Evolutionary conservation across 2,888 invertebrate species (phyloP), one percentile per base, ranked within the genome.

Genomic region (Rhopalosiphum nymphaeae): DNA sequence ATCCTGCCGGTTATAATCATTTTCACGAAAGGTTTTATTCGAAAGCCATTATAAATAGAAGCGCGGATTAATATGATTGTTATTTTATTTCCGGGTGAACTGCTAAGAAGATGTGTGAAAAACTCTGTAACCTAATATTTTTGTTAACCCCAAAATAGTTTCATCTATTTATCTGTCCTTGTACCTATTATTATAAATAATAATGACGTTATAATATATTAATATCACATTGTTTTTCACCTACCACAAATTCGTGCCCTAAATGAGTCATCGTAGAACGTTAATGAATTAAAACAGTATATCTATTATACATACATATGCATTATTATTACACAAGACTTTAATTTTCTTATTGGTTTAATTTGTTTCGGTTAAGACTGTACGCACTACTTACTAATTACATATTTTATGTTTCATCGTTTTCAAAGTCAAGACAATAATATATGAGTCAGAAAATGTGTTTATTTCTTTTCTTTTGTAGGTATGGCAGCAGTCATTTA

Each of bases 391-490:
- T 78, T 21, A 88, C 53, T 88, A 88, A 88, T 88, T 87, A 87
- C 21, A 78, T 36, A 36, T 88, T 53, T 21, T 36, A 36, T 88
- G 36, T 88, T n/a, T 53, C 53, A 25, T 88, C 49, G 53, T 88
- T 88, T 25, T 53, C n/a, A 88, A 88, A 88, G n/a, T 88, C 36
- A 36, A 53, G 88, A 88, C 88, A 53, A 53, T 46, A 46, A 44
- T 88, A 36, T 53, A 25, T 53, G 49, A 87, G 87, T n/a, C 49
- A 49, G 87, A 87, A 87, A n/a, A 87, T 49, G 46, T 87, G 44
- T 85, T 85, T 49, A 21, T 87, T 86, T 86, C 46, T 67, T n/a
- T 78, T 78, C 36, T 78, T 78, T 9, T 78, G 78, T 78, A 78
- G 78, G 78, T 78, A 78, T 36, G 36, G 21, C 36, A 36, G 36